These are phyloP conservation scores for Phymorhynchus buccinoides DNA, from an alignment of 1,140 invertebrate species.

Conservation along the genomic window DNA sequence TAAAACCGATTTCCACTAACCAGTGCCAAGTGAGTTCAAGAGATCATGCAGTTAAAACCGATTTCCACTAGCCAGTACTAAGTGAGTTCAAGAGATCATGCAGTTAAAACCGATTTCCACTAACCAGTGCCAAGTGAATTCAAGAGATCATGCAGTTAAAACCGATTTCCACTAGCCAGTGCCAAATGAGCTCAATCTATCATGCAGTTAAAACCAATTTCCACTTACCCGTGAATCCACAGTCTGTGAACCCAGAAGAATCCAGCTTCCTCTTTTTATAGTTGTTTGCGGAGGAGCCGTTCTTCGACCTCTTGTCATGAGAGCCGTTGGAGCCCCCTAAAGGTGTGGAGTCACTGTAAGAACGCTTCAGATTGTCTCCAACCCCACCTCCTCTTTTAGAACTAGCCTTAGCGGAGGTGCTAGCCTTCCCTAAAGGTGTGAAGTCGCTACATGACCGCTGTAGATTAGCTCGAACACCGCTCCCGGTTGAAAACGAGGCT, in stretches of 20 bases:
- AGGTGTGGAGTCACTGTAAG: conserved; percentile 11
- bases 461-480: background rate
- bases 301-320: background rate
- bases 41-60: too few species aligned
- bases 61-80: too few species aligned
- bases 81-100: too few species aligned
- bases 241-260: conserved; percentile 1
- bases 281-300: background rate
- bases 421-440: background rate
- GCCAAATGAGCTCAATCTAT: too few species aligned
- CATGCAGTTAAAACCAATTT: too few species aligned
- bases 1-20: too few species aligned
- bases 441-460: conserved; percentile 7
- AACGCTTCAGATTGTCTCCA: background rate
- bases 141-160: too few species aligned
- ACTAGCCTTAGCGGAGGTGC: too few species aligned
- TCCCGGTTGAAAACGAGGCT: background rate
- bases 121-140: too few species aligned
- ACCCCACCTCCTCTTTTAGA: conserved; percentile 15
- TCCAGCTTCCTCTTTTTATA: background rate
- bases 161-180: too few species aligned
- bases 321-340: background rate
- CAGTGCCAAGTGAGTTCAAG: too few species aligned
- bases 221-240: conserved; percentile 24
- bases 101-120: too few species aligned